Evolutionary conservation across 2,113 vertebrate species (phyloP).

Genomic region (Anseranas semipalmata): DNA sequence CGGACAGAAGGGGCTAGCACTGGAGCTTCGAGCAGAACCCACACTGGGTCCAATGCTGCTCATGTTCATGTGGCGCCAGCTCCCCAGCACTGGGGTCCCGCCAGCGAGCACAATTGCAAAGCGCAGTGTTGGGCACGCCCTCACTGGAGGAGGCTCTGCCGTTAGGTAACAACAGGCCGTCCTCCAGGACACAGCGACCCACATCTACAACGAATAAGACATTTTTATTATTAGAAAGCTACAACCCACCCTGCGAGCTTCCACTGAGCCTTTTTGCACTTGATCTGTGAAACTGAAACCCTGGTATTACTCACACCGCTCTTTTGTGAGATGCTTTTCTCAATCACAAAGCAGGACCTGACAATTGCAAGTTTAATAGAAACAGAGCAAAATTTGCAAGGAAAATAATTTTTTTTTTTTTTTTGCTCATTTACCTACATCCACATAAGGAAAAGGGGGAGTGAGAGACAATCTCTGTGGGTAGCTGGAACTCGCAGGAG

Average conservation of each 20-base stretch:
- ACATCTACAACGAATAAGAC: not conserved
- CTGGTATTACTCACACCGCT: not conserved
- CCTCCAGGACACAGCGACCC: not conserved
- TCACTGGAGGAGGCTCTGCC: not conserved
- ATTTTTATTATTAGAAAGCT: conserved; percentile 39
- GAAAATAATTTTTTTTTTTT: no score
- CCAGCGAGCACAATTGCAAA: not conserved
- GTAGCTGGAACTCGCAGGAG: not conserved
- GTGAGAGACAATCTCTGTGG: not conserved
- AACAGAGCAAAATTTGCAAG: not conserved
- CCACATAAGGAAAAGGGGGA: rapidly evolving
- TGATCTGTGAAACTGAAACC: not conserved
- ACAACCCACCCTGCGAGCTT: not conserved
- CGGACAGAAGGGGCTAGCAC: not conserved
- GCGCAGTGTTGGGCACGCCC: not conserved
- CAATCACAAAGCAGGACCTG: not conserved
- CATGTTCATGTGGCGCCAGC: not conserved
- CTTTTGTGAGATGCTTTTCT: not conserved
- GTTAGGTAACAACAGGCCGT: not conserved
- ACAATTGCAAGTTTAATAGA: not conserved
- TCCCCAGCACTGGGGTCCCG: not conserved
- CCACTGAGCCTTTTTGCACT: not conserved
- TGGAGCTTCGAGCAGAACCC: not conserved
- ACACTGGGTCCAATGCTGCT: not conserved
- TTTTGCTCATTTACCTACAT: not conserved